Percentiles rank a stretch among this genome's conserved stretches.
Conservation (phyloP, 2,113 vertebrate species). For the Gallinago media region DNA sequence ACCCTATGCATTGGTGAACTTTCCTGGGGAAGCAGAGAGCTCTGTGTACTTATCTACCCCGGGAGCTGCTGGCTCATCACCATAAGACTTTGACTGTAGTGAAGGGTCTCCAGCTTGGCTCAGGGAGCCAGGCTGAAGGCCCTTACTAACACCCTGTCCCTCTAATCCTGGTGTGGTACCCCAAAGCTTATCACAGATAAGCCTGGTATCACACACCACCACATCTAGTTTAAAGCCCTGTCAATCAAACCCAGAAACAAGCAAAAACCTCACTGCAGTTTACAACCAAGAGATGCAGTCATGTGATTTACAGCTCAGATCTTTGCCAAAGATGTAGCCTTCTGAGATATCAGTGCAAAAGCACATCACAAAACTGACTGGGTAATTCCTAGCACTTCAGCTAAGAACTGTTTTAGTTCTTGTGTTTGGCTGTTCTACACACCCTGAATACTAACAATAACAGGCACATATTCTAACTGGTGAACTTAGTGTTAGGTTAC, state of each 20-base stretch:
- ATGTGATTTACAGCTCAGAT: not conserved
- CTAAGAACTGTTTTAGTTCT: not conserved
- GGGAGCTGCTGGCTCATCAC: no score
- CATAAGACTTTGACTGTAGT: no score
- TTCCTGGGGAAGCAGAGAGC: not conserved
- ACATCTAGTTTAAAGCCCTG: no score
- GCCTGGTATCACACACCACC: no score
- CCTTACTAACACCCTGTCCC: no score
- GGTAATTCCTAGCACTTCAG: not conserved
- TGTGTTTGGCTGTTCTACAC: not conserved
- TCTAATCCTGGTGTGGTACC: no score
- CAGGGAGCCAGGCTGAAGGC: no score
- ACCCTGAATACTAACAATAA: not conserved
- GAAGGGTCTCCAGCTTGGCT: no score
- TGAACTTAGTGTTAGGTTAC: not conserved
- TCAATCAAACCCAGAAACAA: not conserved
- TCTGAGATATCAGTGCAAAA: not conserved
- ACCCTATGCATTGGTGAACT: not conserved
- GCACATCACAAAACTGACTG: not conserved
- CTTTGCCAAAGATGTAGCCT: not conserved
- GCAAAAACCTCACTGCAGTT: not conserved
- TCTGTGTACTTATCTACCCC: no score
- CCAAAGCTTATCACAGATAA: no score
- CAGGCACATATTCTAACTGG: not conserved
- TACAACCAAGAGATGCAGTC: not conserved